Evolutionary conservation across 1,140 invertebrate genomes (phyloP).

Genomic region (Drosophila setifemur): DNA sequence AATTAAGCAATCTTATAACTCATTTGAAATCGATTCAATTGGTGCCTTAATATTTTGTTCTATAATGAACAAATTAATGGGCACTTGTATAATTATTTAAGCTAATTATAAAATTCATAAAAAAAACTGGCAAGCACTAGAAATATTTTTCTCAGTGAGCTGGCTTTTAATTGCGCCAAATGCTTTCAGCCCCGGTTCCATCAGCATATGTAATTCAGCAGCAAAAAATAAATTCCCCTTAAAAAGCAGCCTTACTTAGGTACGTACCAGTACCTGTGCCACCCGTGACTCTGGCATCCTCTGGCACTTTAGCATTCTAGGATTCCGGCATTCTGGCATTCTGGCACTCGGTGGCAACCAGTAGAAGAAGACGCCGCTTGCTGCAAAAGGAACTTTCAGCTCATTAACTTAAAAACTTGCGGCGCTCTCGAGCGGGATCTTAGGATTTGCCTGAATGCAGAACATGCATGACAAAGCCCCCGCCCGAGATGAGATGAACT

Average conservation of each 20-base stretch:
- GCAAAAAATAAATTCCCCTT: conserved; percentile 21
- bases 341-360: conserved; percentile 1
- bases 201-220: not conserved
- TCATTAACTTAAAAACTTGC: conserved; percentile 67
- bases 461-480: conserved; percentile 56
- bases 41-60: too few relatives aligned
- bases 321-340: conserved; percentile 6
- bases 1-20: too few relatives aligned
- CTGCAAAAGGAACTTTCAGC: conserved; percentile 44
- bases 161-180: conserved; percentile 16
- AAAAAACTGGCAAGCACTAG: too few relatives aligned
- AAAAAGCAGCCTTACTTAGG: conserved; percentile 9
- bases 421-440: conserved; percentile 44
- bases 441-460: conserved; percentile 40
- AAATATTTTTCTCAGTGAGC: not conserved
- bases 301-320: not conserved
- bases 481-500: conserved; percentile 34
- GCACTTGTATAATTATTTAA: too few relatives aligned
- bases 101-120: too few relatives aligned
- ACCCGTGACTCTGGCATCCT: too few relatives aligned
- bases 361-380: conserved; percentile 33
- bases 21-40: too few relatives aligned
- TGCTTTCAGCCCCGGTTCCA: conserved; percentile 6
- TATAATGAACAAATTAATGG: too few relatives aligned
- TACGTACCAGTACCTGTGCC: conserved; percentile 1